Base-by-base conservation (phyloP, 2,888 invertebrate species). In the Hecatera dysodea region DNA sequence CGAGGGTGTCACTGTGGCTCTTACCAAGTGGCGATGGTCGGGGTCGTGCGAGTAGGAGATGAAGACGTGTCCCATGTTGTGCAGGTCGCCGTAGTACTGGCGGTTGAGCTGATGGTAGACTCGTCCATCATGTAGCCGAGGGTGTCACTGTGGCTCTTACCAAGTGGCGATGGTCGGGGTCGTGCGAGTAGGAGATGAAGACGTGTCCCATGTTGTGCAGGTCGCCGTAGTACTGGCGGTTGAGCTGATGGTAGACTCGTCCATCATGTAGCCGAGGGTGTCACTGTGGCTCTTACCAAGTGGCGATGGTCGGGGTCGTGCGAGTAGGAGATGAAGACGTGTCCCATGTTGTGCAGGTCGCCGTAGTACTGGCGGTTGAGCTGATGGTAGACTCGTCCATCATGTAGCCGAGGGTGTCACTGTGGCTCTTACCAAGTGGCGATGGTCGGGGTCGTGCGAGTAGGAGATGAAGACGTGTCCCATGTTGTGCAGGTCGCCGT, bases 131-230 rank as follows among this genome's bases (percentile, higher is more conserved):
- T 96, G 90, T 98, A 98, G 15, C 98, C 98, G 27, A 98, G 94
- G 12, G 97, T 93, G 86, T 98, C 98, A 36, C 36, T 36, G 36
- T 36, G 11, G 12, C 12, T 36, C 36, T 55, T 36, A 56, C 97
- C 95, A 97, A 91, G 89, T 97, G 97, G 72, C 97, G 96, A 88
- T 97, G 97, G 90, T 98, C 98, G 0, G 98, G 98, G 91, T 98
- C 98, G 88, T 98, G 98, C 5, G 97, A 93, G 89, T 97, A 97
- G 0, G 98, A 97, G 75, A 98, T 97, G 88, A 98, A 96, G 7
- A 98, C 97, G 88, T 98, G 98, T 0, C 98, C 98, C 94, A 97
- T 96, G 92, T 98, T 98, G 93, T 98, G 98, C 50, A 98, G 87
- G 91, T 98, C 97, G 0, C 98, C 98, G 89, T 98, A 98, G 87